Evolutionary conservation across 2,797 vertebrate genomes (phyloP).

Genomic region (Spinus pinus): DNA sequence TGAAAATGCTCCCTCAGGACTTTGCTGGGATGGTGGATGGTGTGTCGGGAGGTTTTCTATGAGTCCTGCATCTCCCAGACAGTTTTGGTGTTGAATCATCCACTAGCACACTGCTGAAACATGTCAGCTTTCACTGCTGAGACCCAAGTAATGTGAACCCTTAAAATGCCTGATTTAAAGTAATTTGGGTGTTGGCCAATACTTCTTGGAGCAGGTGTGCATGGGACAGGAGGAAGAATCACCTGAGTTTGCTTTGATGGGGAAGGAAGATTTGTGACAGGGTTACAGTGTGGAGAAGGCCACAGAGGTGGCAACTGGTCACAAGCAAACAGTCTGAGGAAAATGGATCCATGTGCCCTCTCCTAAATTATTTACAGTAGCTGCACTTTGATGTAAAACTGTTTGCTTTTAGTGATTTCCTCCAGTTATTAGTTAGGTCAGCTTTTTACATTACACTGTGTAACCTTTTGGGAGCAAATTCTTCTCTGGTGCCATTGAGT

Average conservation of each 20-base stretch:
- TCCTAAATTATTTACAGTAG: background rate
- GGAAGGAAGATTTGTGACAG: background rate
- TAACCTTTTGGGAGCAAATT: background rate
- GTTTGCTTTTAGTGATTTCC: background rate
- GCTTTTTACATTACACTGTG: background rate
- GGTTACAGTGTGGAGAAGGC: background rate
- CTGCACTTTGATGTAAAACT: background rate
- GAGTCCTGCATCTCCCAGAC: no score
- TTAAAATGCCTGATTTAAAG: background rate
- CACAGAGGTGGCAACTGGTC: background rate
- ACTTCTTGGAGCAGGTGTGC: rapidly evolving
- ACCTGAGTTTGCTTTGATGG: rapidly evolving
- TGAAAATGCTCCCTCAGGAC: background rate
- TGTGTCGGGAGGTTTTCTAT: rapidly evolving
- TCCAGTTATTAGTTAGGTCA: background rate
- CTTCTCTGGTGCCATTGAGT: background rate
- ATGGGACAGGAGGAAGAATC: background rate
- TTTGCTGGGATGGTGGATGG: rapidly evolving
- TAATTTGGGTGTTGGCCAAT: rapidly evolving
- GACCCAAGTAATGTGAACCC: background rate
- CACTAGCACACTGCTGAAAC: background rate
- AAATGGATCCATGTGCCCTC: background rate
- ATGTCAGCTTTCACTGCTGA: background rate
- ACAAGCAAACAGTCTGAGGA: background rate
- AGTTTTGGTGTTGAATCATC: background rate